These are phyloP conservation scores for Subacronicta megacephala DNA, from an alignment of 2,888 invertebrate genomes.

Conservation along the genomic window DNA sequence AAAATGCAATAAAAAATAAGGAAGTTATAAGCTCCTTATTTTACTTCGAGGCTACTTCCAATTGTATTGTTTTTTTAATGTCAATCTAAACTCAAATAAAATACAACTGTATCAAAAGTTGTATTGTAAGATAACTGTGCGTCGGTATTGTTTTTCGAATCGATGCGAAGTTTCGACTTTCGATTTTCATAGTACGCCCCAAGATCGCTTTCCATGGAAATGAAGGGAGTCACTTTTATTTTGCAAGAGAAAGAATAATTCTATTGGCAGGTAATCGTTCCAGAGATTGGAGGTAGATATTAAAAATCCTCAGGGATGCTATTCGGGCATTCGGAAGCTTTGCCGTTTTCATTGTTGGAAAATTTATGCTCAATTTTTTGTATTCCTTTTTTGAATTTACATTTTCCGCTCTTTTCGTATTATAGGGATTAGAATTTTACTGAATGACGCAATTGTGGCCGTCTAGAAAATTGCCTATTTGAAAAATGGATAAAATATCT, in stretches of 20 bases:
- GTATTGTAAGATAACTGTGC: too few species aligned
- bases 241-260: conserved; percentile 56
- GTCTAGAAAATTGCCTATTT: not conserved
- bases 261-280: conserved; percentile 71
- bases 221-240: conserved; percentile 58
- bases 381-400: conserved; percentile 17
- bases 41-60: too few species aligned
- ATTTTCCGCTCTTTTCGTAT: conserved; percentile 17
- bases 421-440: not conserved
- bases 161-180: too few species aligned
- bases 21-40: too few species aligned
- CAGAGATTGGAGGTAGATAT: conserved; percentile 66
- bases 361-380: conserved; percentile 34
- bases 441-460: too few species aligned
- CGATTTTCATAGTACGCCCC: too few species aligned
- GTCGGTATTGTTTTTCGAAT: too few species aligned
- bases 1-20: too few species aligned
- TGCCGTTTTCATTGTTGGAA: conserved; percentile 41
- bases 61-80: too few species aligned
- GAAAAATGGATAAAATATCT: not conserved
- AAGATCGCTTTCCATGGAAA: conserved; percentile 60
- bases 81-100: too few species aligned
- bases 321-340: conserved; percentile 38
- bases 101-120: too few species aligned
- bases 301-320: conserved; percentile 66